These are phyloP conservation scores for Atherinosoma microstoma DNA, from an alignment of 2,797 vertebrate species.

Conservation along the genomic window DNA sequence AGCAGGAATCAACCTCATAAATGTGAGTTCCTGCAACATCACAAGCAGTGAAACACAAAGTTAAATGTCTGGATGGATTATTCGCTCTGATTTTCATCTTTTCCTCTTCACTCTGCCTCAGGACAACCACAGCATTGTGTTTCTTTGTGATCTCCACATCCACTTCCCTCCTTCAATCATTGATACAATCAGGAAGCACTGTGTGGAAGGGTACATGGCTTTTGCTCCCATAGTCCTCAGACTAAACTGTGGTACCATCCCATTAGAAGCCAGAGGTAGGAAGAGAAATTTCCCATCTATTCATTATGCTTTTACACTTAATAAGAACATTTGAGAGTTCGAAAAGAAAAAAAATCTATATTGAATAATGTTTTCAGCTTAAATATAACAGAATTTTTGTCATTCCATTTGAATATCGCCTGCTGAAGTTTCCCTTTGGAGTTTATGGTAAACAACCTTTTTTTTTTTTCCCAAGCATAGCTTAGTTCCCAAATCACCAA, in stretches of 20 bases:
- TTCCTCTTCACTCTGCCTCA: slow-evolving; percentile 56
- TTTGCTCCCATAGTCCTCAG: slow-evolving; percentile 94
- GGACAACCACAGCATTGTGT: slow-evolving; percentile 94
- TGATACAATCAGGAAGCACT: slow-evolving; percentile 92
- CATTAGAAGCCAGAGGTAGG: slow-evolving; percentile 87
- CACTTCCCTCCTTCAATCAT: slow-evolving; percentile 90
- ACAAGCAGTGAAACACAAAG: not conserved
- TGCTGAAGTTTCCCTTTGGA: not conserved
- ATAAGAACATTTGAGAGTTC: not conserved
- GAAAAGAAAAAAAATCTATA: not conserved
- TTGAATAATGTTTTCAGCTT: not conserved
- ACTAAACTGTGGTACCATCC: slow-evolving; percentile 90
- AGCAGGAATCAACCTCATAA: slow-evolving; percentile 89
- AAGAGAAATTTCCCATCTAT: not conserved
- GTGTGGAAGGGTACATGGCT: slow-evolving; percentile 92
- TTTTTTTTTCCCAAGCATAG: not conserved
- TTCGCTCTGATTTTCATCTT: not conserved
- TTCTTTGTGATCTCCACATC: slow-evolving; percentile 97
- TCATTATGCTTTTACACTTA: not conserved
- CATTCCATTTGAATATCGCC: not conserved
- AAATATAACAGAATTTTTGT: not conserved
- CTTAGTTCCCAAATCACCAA: not conserved
- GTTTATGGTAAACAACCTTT: not conserved
- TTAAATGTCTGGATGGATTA: not conserved
- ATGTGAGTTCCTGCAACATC: slow-evolving; percentile 76